Evolutionary conservation across 2,797 vertebrate genomes (phyloP).

Genomic region (Sebastiscus tertius): DNA sequence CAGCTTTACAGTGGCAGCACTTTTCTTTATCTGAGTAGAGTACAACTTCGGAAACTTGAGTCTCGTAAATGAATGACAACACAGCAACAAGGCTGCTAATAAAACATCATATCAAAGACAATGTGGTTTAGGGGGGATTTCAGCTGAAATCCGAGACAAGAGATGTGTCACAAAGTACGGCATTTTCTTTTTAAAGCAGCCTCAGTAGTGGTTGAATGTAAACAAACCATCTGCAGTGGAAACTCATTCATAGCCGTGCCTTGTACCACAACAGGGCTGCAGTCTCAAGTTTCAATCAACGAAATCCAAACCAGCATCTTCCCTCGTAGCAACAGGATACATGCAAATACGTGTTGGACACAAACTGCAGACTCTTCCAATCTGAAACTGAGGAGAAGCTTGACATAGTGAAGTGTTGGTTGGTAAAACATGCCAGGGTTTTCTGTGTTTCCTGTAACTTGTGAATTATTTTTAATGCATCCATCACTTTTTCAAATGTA

Average conservation of each 20-base stretch:
- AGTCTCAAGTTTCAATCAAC: conserved; percentile 46
- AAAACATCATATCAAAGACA: conserved; percentile 59
- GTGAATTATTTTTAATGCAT: neutral
- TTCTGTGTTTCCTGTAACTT: conserved; percentile 4
- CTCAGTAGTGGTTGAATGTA: conserved; percentile 56
- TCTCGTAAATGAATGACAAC: conserved; percentile 38
- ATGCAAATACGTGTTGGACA: conserved; percentile 22
- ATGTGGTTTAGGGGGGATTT: conserved; percentile 51
- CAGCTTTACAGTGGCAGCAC: conserved; percentile 30
- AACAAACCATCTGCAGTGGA: conserved; percentile 58
- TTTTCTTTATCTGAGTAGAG: conserved; percentile 5
- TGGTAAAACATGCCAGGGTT: neutral
- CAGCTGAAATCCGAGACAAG: conserved; percentile 43
- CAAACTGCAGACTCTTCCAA: neutral
- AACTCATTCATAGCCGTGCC: conserved; percentile 46
- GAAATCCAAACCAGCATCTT: conserved; percentile 33
- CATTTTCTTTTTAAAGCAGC: conserved; percentile 28
- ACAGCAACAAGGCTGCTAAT: conserved; percentile 44
- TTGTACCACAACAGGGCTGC: conserved; percentile 26
- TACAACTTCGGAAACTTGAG: conserved; percentile 43
- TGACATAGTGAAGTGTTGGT: neutral
- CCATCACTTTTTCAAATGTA: neutral
- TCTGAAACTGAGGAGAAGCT: neutral
- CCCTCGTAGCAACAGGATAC: conserved; percentile 6
- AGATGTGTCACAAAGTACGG: conserved; percentile 22